Base-by-base conservation (phyloP, 2,797 vertebrate species). In the Sebastiscus tertius region DNA sequence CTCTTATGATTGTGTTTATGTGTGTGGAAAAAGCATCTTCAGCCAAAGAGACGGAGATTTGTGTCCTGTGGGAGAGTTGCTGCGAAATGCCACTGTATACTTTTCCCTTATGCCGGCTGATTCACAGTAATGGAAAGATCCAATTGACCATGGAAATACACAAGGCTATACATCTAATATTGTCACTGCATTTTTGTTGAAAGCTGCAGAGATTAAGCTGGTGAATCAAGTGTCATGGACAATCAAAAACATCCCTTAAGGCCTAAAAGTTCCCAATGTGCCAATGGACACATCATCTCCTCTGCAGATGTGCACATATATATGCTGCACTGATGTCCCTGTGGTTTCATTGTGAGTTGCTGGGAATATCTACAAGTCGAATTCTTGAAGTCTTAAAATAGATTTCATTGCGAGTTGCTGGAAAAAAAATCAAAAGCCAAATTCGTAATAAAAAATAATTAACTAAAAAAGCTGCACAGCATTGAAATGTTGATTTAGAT, bases 111-210 rank as follows among this genome's bases (percentile, higher is more conserved):
- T 72, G 58, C 36, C 63, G 60, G 46, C 66, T 82, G 80, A 79
- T 84, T 90, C 64, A 68, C 67, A 78, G 63, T 84, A 85, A 87
- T 88, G 65, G 65, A 89, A 84, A 80, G 59, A 80, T 73, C 79
- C 72, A 86, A 87, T 86, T 75, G 86, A 81, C 84, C 89, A 81
- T 87, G 75, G 65, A 77, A 81, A 85, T 77, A 73, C 58, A 78
- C 66, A 83, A 83, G 75, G 60, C 75, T 36, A 31, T 27, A 27
- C 73, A 65, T 72, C 69, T 80, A 64, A 75, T 81, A 72, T 75
- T 86, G 79, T 81, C 63, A 55, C 31, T 72, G 60, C 14, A 39
- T 82, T 84, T 75, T 65, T 66, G 72, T 61, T 84, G 80, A 86
- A 87, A 88, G 77, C 81, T 55, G 39, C 60, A 72, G 62, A 79